Evolutionary conservation across 2,797 vertebrate genomes (phyloP), one percentile per base, ranked within the genome.

Genomic region (Diglossa cyanea): DNA sequence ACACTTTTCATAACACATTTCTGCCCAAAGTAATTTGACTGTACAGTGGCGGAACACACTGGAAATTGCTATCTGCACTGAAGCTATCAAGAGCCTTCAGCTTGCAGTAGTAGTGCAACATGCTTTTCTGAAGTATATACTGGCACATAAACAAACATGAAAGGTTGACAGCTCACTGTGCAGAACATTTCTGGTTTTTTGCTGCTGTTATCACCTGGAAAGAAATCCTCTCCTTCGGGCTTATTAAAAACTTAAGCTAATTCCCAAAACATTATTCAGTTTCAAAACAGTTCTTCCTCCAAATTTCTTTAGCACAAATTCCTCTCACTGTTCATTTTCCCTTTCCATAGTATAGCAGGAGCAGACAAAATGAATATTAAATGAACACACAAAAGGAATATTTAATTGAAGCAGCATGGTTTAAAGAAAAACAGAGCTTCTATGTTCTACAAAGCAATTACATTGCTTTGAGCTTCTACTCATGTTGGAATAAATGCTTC

Each of bases 361-460:
- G 65, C 66, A 90, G 79, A 33, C 65, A 94, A 88, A 91, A 94
- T 68, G 10, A 95, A 95, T 95, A 88, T 13, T 94, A 87, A 94
- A 95, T 88, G 65, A 88, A 80, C 45, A 67, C 20, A 83, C 11
- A 1, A 77, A 96, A 88, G n/a, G 87, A 95, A 94, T 91, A 83
- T 10, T 95, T 93, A 93, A 95, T 62, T 83, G 82, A 86, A 83
- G 47, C 90, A 94, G 90, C 70, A 66, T 75, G 73, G 39, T 93
- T 90, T 93, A 96, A 93, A 94, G 57, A 72, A 63, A 88, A 91
- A 72, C n/a, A 78, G n/a, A 94, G 11, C 50, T 74, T 61, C 85
- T 91, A 23, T 72, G 87, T 88, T 93, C 85, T 94, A 75, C 90
- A 94, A 94, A 94, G 91, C 68, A 90, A 93, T 94, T 86, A 77